Evolutionary conservation across 2,797 vertebrate species (phyloP).

Genomic region (Esox lucius): DNA sequence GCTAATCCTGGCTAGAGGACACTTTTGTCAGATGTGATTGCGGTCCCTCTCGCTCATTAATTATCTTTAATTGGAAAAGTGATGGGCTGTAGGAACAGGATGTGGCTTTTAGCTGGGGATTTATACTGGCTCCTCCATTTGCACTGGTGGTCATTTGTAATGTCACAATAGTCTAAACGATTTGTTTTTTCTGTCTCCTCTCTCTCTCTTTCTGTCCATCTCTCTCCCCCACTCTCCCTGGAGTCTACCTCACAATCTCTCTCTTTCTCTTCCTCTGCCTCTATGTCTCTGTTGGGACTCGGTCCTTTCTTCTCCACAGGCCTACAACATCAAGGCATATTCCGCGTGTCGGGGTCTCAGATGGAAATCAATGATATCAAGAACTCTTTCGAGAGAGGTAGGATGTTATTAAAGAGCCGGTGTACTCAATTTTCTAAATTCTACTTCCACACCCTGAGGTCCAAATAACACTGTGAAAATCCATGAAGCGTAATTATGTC

Average conservation of each 20-base stretch:
- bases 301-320: slow-evolving; percentile 67
- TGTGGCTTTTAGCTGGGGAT: slow-evolving; percentile 38
- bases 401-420: slow-evolving; percentile 2
- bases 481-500: too few relatives aligned
- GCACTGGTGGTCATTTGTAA: slow-evolving; percentile 21
- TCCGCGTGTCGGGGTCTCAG: slow-evolving; percentile 95
- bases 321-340: slow-evolving; percentile 98
- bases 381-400: slow-evolving; percentile 99
- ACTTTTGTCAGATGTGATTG: slow-evolving; percentile 50
- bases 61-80: slow-evolving; percentile 64
- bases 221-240: background rate
- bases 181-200: slow-evolving; percentile 7
- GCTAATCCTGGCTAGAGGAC: slow-evolving; percentile 59
- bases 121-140: slow-evolving; percentile 26
- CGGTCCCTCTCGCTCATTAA: slow-evolving; percentile 48
- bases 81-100: slow-evolving; percentile 47
- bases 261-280: background rate
- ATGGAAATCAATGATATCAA: slow-evolving; percentile 99
- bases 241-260: background rate
- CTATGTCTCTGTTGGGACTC: background rate
- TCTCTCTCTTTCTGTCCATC: slow-evolving; percentile 2
- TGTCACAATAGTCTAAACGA: slow-evolving; percentile 13
- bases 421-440: background rate
- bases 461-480: too few relatives aligned
- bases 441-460: too few relatives aligned